These are phyloP conservation scores for Nycticryphes semicollaris DNA, from an alignment of 2,113 vertebrate species.

Conservation along the genomic window DNA sequence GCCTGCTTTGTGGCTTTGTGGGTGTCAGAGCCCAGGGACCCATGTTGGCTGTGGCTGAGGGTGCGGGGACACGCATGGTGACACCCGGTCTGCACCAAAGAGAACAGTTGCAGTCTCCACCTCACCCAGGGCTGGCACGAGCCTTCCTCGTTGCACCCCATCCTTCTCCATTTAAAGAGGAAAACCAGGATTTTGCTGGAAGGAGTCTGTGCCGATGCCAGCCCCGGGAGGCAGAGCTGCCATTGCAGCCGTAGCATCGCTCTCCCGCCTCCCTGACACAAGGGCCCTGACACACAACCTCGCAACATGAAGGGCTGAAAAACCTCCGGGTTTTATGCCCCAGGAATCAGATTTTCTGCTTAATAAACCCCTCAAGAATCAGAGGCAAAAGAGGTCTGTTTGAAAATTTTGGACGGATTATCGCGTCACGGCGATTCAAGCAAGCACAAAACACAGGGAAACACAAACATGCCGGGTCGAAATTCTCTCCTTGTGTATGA, in stretches of 20 bases:
- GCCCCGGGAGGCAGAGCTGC: background rate
- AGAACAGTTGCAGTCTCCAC: background rate
- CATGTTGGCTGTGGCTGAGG: background rate
- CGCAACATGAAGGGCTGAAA: constrained; percentile 13
- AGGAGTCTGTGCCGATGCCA: background rate
- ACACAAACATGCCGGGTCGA: background rate
- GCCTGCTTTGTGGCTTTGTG: background rate
- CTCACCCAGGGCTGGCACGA: background rate
- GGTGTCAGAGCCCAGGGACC: background rate
- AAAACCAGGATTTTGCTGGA: background rate
- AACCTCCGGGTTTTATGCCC: background rate
- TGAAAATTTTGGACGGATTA: background rate
- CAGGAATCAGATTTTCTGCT: constrained; percentile 15
- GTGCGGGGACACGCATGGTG: background rate
- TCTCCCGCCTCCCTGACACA: background rate
- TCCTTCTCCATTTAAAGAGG: background rate
- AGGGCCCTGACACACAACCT: background rate
- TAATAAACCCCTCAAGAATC: constrained; percentile 22
- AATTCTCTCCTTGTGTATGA: background rate
- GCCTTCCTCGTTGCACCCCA: background rate
- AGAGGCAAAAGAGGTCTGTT: background rate
- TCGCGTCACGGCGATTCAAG: fast-evolving
- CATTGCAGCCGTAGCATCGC: fast-evolving
- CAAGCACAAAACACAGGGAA: background rate
- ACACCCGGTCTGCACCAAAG: background rate